Conservation (phyloP, 2,888 invertebrate genomes). For the Platypus cylindrus region DNA sequence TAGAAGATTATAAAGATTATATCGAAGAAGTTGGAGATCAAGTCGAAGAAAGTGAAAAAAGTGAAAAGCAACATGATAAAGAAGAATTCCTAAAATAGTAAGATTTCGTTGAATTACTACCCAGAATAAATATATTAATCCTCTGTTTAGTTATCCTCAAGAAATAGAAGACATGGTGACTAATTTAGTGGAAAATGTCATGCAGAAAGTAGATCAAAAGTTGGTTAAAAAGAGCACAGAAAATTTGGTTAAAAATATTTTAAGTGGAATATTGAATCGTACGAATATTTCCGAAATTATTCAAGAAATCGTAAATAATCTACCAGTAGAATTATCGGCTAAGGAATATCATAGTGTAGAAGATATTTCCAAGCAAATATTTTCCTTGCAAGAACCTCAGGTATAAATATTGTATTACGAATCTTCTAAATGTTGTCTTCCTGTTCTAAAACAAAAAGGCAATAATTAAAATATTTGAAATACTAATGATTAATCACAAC, state of each 20-base stretch:
- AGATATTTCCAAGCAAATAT: constrained; percentile 26
- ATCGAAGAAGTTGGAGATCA: constrained; percentile 12
- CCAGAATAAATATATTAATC: too few relatives aligned
- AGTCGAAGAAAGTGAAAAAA: constrained; percentile 6
- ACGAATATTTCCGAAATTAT: constrained; percentile 24
- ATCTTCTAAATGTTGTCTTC: too few relatives aligned
- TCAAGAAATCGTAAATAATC: constrained; percentile 22
- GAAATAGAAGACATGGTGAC: constrained; percentile 23
- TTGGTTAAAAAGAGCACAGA: constrained; percentile 18
- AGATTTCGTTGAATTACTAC: too few relatives aligned
- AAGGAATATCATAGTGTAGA: constrained; percentile 24
- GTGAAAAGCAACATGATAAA: constrained; percentile 6
- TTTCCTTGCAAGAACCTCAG: constrained; percentile 22
- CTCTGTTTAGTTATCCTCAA: constrained; percentile 19
- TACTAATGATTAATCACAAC: too few relatives aligned
- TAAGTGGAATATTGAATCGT: constrained; percentile 21
- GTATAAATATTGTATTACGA: too few relatives aligned
- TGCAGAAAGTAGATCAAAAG: constrained; percentile 20
- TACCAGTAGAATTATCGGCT: constrained; percentile 23
- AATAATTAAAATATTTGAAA: too few relatives aligned
- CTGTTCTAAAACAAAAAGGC: too few relatives aligned
- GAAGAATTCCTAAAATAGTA: constrained; percentile 17
- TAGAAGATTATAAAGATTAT: constrained; percentile 11
- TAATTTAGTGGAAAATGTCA: constrained; percentile 22
- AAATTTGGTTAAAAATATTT: constrained; percentile 20